Percentiles rank a stretch among this genome's conserved stretches.
These are phyloP conservation scores for Lithobates pipiens DNA, from an alignment of 2,797 vertebrate genomes.

Conservation along the genomic window DNA sequence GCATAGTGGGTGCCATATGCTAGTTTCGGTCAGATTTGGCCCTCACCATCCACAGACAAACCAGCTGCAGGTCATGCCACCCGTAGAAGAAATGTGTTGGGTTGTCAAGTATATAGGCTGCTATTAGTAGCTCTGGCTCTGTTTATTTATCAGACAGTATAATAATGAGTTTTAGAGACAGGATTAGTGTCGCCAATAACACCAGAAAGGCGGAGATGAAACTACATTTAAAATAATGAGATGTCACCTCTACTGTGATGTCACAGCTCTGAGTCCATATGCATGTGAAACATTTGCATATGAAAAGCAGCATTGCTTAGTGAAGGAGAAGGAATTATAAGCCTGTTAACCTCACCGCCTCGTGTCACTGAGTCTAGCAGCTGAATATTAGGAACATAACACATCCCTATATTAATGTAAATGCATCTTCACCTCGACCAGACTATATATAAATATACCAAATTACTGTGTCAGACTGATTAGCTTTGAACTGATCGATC, in stretches of 20 bases:
- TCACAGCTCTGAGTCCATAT: not conserved
- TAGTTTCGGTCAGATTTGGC: too few species aligned
- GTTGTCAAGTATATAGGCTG: too few species aligned
- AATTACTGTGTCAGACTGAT: not conserved
- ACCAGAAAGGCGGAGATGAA: not conserved
- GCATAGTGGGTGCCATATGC: too few species aligned
- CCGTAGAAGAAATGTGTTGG: too few species aligned
- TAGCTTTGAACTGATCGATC: not conserved
- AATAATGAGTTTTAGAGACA: not conserved
- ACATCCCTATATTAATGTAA: constrained; percentile 9
- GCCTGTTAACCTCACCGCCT: constrained; percentile 19
- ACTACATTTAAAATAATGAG: not conserved
- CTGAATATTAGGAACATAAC: constrained; percentile 1
- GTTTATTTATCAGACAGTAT: not conserved
- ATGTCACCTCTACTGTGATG: not conserved
- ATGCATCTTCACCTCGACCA: not conserved
- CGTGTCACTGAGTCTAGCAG: not conserved
- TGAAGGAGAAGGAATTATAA: not conserved
- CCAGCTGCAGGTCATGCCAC: too few species aligned
- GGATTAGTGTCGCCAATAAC: not conserved
- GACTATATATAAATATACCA: not conserved
- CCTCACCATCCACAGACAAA: too few species aligned
- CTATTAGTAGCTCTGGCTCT: not conserved
- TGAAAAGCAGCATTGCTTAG: constrained; percentile 10
- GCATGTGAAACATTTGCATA: constrained; percentile 14